A percentile compares a stretch with the other conserved stretches of the same genome.
phyloP scores from a whole-genome alignment of 2,113 vertebrate species.

The Rattus rattus region DNA sequence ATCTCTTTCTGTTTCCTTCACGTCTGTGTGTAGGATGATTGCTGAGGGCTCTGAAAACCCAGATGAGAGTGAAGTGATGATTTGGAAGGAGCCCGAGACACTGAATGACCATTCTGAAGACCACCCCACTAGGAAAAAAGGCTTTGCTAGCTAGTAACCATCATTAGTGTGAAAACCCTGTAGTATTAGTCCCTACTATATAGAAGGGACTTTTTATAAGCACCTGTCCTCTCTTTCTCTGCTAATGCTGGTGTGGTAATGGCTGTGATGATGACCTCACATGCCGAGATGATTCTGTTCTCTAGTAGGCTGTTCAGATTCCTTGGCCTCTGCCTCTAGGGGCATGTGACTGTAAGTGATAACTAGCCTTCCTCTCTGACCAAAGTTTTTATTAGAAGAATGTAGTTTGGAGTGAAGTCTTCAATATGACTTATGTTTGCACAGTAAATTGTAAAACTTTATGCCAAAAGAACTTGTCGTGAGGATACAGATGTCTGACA shows the following conservation, averaged over 20 bases:
- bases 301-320: neutral
- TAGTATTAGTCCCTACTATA: neutral
- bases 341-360: neutral
- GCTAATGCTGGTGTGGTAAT: neutral
- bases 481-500: neutral
- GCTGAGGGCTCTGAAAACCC: neutral
- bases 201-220: neutral
- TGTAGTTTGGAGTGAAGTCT: neutral
- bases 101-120: neutral
- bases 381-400: constrained; percentile 14
- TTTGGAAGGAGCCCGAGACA: neutral
- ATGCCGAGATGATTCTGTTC: neutral
- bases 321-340: neutral
- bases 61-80: neutral
- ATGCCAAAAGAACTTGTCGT: neutral
- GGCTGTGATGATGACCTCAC: neutral
- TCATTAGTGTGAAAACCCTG: neutral
- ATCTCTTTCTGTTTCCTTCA: neutral
- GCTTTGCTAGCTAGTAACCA: neutral
- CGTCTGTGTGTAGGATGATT: neutral
- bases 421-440: neutral
- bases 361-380: neutral
- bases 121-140: neutral
- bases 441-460: neutral
- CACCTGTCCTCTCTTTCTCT: neutral